phyloP scores from a whole-genome alignment of 2,113 vertebrate species.

The Ciconia boyciana region DNA sequence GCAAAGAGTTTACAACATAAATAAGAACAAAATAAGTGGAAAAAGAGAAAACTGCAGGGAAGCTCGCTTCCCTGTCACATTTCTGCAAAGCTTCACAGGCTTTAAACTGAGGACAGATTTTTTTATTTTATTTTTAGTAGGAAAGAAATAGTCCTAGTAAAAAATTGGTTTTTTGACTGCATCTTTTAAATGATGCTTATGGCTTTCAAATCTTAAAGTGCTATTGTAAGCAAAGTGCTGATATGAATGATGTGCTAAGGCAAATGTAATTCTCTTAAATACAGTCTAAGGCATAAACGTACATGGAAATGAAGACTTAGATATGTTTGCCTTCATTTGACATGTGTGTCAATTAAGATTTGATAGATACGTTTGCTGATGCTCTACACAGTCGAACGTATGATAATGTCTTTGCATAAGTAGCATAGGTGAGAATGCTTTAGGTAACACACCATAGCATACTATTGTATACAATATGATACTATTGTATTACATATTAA shows the following conservation, averaged over 20 bases:
- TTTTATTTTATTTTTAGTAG: background rate
- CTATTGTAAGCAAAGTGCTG: conserved; percentile 32
- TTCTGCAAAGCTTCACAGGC: background rate
- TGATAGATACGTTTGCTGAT: background rate
- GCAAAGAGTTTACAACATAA: background rate
- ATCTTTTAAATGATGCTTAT: background rate
- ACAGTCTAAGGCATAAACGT: conserved; percentile 25
- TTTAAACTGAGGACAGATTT: background rate
- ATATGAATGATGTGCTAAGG: background rate
- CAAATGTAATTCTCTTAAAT: conserved; percentile 48
- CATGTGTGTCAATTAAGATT: background rate
- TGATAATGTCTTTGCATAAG: background rate
- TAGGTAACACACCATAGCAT: background rate
- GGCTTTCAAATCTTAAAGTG: conserved; percentile 52
- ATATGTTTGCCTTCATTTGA: background rate
- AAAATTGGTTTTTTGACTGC: background rate
- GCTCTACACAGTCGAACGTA: background rate
- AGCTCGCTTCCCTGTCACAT: fast-evolving
- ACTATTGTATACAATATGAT: background rate
- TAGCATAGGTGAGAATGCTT: background rate
- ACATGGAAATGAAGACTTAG: conserved; percentile 2
- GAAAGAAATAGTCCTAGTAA: background rate
- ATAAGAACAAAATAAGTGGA: background rate
- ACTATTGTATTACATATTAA: background rate
- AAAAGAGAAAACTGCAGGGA: background rate